A percentile compares a stretch with the other conserved stretches of the same genome.
Conservation (phyloP, 2,113 vertebrate species). For the Diadophis punctatus region DNA sequence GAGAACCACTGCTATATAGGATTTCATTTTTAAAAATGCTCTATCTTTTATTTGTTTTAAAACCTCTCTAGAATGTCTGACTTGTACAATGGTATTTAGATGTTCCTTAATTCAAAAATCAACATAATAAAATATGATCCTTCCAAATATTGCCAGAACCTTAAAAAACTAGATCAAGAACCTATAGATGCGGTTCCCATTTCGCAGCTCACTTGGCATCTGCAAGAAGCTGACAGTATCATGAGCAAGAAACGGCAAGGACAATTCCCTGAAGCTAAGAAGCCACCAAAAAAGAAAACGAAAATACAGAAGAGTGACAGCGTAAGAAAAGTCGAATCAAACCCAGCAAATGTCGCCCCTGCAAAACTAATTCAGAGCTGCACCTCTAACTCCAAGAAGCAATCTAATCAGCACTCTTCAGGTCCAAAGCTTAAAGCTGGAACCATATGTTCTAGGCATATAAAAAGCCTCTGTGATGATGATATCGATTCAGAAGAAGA, state of each 20-base stretch:
- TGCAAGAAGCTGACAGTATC: conserved; percentile 73
- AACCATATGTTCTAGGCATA: not conserved
- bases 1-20: too few species aligned
- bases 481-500: conserved; percentile 81
- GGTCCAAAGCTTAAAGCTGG: not conserved
- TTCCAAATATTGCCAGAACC: conserved; percentile 93
- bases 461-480: conserved; percentile 33
- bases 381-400: not conserved
- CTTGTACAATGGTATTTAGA: not conserved
- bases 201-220: conserved; percentile 80
- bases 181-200: conserved; percentile 64
- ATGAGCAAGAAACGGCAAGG: conserved; percentile 79
- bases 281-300: conserved; percentile 32
- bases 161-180: conserved; percentile 78
- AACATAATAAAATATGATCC: conserved; percentile 89
- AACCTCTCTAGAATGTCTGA: not conserved
- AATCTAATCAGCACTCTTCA: not conserved
- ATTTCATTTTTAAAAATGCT: not conserved
- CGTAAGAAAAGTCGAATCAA: not conserved
- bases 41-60: not conserved
- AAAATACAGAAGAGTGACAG: conserved; percentile 5
- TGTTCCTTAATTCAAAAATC: conserved; percentile 69
- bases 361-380: not conserved
- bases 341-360: not conserved
- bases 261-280: conserved; percentile 67